Percentiles rank a stretch among this genome's conserved stretches.
phyloP scores from a whole-genome alignment of 2,888 invertebrate genomes.

The Neoitamus cyanurus region DNA sequence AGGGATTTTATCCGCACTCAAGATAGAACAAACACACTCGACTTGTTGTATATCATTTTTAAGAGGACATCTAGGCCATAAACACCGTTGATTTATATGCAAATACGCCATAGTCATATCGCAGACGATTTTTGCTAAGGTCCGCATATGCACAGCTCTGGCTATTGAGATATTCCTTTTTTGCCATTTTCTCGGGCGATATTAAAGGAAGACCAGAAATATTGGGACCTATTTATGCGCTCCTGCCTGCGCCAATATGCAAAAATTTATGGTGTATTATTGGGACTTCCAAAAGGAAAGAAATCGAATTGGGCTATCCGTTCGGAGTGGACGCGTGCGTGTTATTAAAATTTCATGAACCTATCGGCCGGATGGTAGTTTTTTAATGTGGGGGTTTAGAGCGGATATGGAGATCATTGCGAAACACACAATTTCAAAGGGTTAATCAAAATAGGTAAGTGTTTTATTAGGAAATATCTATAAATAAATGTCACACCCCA shows the following conservation, averaged over 20 bases:
- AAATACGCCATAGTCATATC: slow-evolving; percentile 42
- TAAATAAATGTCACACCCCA: too few species aligned
- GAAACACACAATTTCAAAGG: too few species aligned
- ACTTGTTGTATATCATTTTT: slow-evolving; percentile 53
- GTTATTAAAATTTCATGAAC: background rate
- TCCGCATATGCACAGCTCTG: slow-evolving; percentile 20
- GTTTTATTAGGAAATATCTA: too few species aligned
- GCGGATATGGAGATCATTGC: too few species aligned
- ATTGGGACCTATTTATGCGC: slow-evolving; percentile 30
- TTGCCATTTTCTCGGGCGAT: slow-evolving; percentile 12
- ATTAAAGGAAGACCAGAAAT: slow-evolving; percentile 31
- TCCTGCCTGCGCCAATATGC: background rate
- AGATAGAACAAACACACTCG: slow-evolving; percentile 47
- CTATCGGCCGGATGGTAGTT: background rate
- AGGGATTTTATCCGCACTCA: slow-evolving; percentile 22
- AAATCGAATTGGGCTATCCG: background rate
- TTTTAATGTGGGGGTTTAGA: too few species aligned
- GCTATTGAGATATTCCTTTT: slow-evolving; percentile 9
- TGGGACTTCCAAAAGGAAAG: background rate
- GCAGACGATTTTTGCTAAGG: slow-evolving; percentile 34
- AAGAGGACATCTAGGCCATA: slow-evolving; percentile 53
- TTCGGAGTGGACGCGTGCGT: background rate
- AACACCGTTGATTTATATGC: slow-evolving; percentile 53
- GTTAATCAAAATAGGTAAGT: too few species aligned
- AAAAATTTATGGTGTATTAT: slow-evolving; percentile 18